Evolutionary conservation across 1,140 invertebrate genomes (phyloP).

Genomic region (Acyrthosiphon pisum): DNA sequence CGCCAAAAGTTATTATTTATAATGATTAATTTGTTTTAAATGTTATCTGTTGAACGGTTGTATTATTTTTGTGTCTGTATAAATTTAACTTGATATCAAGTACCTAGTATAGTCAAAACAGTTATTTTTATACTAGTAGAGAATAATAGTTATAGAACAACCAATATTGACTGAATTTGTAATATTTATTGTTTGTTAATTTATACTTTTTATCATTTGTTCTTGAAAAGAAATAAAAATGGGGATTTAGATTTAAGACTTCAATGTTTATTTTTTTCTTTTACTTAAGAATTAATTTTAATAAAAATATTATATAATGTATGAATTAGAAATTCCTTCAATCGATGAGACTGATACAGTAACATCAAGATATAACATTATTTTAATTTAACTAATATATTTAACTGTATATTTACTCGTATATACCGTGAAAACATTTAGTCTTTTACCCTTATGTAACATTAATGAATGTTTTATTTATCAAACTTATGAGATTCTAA

Average conservation of each 20-base stretch:
- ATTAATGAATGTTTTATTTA: no score
- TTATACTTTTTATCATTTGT: not conserved
- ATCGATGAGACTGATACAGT: no score
- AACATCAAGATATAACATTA: no score
- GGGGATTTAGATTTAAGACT: not conserved
- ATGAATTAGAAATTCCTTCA: no score
- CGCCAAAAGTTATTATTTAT: not conserved
- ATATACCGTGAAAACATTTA: no score
- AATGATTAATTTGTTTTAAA: not conserved
- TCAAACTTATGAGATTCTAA: no score
- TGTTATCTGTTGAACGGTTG: not conserved
- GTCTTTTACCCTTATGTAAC: not conserved
- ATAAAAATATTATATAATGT: not conserved
- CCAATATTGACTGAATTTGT: not conserved
- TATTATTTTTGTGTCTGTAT: not conserved
- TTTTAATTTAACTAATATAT: no score
- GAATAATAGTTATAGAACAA: not conserved
- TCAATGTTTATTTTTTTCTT: not conserved
- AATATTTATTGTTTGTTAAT: slow-evolving; percentile 12
- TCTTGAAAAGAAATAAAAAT: not conserved
- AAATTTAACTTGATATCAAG: not conserved
- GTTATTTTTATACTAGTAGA: slow-evolving; percentile 1
- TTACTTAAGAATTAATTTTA: not conserved
- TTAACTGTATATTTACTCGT: no score
- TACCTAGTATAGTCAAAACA: not conserved